phyloP scores from a whole-genome alignment of 2,888 invertebrate species.

The Neocrepidodera transversa region DNA sequence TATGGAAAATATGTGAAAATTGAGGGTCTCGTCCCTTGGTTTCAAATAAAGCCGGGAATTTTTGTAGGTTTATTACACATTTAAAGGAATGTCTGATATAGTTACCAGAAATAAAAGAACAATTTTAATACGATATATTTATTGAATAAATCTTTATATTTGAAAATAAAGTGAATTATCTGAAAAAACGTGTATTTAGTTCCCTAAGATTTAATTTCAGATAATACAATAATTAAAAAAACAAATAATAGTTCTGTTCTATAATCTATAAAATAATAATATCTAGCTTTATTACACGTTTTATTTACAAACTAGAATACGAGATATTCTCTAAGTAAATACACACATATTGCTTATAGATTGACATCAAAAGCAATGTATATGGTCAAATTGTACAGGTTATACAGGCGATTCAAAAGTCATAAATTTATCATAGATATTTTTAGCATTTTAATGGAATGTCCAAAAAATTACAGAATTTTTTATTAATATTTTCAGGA shows the following conservation, averaged over 20 bases:
- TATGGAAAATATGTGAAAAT: too few species aligned
- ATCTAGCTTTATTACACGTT: conserved; percentile 49
- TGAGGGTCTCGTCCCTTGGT: too few species aligned
- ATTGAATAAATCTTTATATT: conserved; percentile 28
- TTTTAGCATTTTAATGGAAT: neutral
- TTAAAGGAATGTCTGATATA: too few species aligned
- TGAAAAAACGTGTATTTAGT: conserved; percentile 21
- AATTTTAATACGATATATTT: conserved; percentile 18
- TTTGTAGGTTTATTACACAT: too few species aligned
- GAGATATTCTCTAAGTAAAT: conserved; percentile 43
- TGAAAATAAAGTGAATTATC: conserved; percentile 21
- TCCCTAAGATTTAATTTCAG: conserved; percentile 46
- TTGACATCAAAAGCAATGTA: conserved; percentile 35
- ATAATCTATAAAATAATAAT: conserved; percentile 46
- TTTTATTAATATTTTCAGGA: too few species aligned
- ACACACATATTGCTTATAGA: conserved; percentile 48
- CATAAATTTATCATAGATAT: neutral
- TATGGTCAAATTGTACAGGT: conserved; percentile 6
- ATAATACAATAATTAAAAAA: conserved; percentile 52
- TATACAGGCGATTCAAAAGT: conserved; percentile 1
- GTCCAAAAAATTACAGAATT: neutral
- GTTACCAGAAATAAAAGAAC: conserved; percentile 2
- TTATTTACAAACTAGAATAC: conserved; percentile 51
- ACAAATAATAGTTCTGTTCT: conserved; percentile 48
- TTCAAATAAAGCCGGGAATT: too few species aligned